phyloP scores from a whole-genome alignment of 2,797 vertebrate genomes.

The Parauchenoglanis ngamensis region DNA sequence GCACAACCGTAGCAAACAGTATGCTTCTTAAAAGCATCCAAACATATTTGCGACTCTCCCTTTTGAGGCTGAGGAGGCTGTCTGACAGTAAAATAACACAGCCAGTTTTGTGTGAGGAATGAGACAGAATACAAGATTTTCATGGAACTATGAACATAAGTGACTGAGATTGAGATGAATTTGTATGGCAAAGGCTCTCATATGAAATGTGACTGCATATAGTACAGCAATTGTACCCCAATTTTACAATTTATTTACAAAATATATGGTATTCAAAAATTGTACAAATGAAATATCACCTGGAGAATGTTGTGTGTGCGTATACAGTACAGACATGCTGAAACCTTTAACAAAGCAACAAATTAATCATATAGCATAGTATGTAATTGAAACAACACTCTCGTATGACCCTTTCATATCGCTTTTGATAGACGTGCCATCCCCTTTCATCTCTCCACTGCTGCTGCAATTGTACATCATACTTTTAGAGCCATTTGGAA shows the following conservation, averaged over 20 bases:
- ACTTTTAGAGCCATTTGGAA: neutral
- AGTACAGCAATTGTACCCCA: neutral
- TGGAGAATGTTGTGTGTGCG: neutral
- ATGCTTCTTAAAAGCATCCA: conserved; percentile 47
- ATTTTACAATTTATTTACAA: neutral
- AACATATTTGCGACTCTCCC: conserved; percentile 29
- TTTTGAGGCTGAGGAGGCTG: conserved; percentile 28
- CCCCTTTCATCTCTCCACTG: neutral
- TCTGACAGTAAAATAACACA: conserved; percentile 26
- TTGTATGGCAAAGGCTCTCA: too few relatives aligned
- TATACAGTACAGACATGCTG: neutral
- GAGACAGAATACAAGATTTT: neutral
- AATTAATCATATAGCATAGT: neutral
- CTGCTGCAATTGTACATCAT: neutral
- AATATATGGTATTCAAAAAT: neutral
- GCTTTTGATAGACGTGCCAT: neutral
- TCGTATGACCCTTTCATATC: neutral
- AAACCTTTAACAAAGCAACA: neutral
- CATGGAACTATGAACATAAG: neutral
- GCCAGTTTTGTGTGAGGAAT: conserved; percentile 1
- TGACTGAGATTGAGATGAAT: neutral
- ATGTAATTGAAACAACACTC: neutral
- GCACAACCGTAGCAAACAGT: conserved; percentile 55
- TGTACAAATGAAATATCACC: neutral
- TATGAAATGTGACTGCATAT: neutral